phyloP scores from a whole-genome alignment of 2,888 invertebrate species.

The Caenorhabditis plicata region DNA sequence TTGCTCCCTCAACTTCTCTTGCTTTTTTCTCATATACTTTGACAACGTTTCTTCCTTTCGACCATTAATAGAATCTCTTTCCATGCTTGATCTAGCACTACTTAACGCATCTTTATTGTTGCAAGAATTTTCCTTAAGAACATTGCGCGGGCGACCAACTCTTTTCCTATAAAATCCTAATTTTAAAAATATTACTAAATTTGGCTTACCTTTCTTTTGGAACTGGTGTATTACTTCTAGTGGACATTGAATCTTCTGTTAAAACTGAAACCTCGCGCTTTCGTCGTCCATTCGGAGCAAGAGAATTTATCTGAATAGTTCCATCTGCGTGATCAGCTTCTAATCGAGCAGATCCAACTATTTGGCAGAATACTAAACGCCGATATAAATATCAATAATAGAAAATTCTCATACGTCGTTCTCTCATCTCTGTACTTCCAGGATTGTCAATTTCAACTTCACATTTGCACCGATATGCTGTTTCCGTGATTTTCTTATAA shows the following conservation, averaged over 20 bases:
- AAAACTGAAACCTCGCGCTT: slow-evolving; percentile 13
- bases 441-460: slow-evolving; percentile 97
- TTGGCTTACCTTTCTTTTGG: slow-evolving; percentile 2
- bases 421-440: slow-evolving; percentile 88
- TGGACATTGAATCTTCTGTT: slow-evolving; percentile 14
- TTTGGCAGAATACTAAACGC: slow-evolving; percentile 2
- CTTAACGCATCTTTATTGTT: too few relatives aligned
- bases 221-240: slow-evolving; percentile 13
- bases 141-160: slow-evolving; percentile 10
- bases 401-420: slow-evolving; percentile 23
- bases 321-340: slow-evolving; percentile 1
- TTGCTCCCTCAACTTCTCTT: slow-evolving; percentile 9
- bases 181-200: too few relatives aligned
- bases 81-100: slow-evolving; percentile 17
- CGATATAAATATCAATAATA: neutral
- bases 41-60: slow-evolving; percentile 18
- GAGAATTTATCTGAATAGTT: neutral
- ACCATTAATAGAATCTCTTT: slow-evolving; percentile 8
- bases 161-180: slow-evolving; percentile 1
- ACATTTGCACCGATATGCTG: slow-evolving; percentile 94
- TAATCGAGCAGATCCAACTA: neutral
- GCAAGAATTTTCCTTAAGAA: too few relatives aligned
- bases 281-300: neutral
- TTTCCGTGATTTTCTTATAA: slow-evolving; percentile 82
- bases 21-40: slow-evolving; percentile 43